Evolutionary conservation across 2,113 vertebrate species (phyloP), one percentile per base, ranked within the genome.

Genomic region (Electrona antarctica): DNA sequence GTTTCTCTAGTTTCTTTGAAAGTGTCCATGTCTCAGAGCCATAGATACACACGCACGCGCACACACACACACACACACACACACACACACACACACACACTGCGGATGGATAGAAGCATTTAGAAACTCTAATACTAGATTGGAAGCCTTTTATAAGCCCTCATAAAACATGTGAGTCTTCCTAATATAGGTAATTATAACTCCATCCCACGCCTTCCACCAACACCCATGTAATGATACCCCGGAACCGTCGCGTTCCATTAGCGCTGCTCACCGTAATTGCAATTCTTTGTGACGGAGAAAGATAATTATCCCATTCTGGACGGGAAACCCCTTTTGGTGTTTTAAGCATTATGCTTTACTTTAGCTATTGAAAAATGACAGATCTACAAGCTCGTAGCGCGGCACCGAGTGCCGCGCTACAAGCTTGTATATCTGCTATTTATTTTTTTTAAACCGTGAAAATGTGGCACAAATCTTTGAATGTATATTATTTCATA

Each of bases 201-300:
- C 93, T 92, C 94, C 95, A 95, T 95, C 95, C 95, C 94, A 96
- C 94, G 95, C 94, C 94, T 95, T 33, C 2, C 94, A 93, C 90
- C 94, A 92, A 92, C 94, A 93, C 94, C 93, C 93, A 93, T 95
- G 95, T 95, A 96, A 97, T 95, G 94, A 96, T 94, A 93, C 93
- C 93, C 93, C 92, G 72, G 72, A 81, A 85, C 94, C 71, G 81
- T 57, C 65, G 78, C 54, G 95, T 97, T 96, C 95, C 96, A 96
- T 96, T 95, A 96, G 21, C 21, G 2, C 21, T 21, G 21, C 94
- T 94, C 93, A 93, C 33, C 93, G 93, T 95, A 96, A 94, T 94
- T 95, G 93, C 93, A 95, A 96, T 95, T 96, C 94, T 96, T 95
- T 96, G 95, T 94, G 94, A 93, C 93, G 93, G 94, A 94, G 93